phyloP scores from a whole-genome alignment of 2,888 invertebrate genomes.

The Lycia hirtaria region DNA sequence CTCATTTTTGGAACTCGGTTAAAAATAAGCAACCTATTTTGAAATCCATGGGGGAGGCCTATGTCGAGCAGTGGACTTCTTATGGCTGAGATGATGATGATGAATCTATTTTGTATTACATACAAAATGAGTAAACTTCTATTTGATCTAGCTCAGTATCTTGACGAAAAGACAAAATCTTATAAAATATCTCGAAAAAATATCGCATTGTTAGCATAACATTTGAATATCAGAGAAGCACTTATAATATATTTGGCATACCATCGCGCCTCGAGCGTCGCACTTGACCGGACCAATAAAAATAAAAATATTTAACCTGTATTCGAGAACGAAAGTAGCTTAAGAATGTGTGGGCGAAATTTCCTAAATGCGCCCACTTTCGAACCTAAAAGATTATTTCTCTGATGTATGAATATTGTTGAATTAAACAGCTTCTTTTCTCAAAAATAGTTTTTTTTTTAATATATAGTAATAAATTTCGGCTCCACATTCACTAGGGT shows the following conservation, averaged over 20 bases:
- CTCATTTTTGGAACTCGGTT: too few relatives aligned
- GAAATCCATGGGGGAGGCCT: too few relatives aligned
- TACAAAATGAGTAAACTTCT: too few relatives aligned
- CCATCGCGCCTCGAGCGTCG: conserved; percentile 4
- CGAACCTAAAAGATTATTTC: conserved; percentile 20
- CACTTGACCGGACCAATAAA: conserved; percentile 36
- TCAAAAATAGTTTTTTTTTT: background rate
- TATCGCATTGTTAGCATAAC: background rate
- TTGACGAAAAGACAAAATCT: too few relatives aligned
- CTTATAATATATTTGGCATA: conserved; percentile 21
- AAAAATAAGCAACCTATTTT: too few relatives aligned
- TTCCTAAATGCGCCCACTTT: conserved; percentile 40
- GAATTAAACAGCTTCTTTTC: background rate
- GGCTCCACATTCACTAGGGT: too few relatives aligned
- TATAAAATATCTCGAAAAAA: too few relatives aligned
- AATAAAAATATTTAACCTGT: conserved; percentile 38
- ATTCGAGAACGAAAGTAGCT: conserved; percentile 40
- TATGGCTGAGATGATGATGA: too few relatives aligned
- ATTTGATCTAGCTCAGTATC: too few relatives aligned
- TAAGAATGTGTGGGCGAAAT: conserved; percentile 37
- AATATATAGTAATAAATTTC: too few relatives aligned
- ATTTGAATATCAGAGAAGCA: conserved; percentile 6
- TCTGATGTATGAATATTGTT: conserved; percentile 3
- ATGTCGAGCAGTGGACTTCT: too few relatives aligned
- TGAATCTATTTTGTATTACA: too few relatives aligned